Percentiles rank a stretch among this genome's conserved stretches.
Evolutionary conservation across 2,113 vertebrate genomes (phyloP).

Genomic region (Apodemus sylvaticus): DNA sequence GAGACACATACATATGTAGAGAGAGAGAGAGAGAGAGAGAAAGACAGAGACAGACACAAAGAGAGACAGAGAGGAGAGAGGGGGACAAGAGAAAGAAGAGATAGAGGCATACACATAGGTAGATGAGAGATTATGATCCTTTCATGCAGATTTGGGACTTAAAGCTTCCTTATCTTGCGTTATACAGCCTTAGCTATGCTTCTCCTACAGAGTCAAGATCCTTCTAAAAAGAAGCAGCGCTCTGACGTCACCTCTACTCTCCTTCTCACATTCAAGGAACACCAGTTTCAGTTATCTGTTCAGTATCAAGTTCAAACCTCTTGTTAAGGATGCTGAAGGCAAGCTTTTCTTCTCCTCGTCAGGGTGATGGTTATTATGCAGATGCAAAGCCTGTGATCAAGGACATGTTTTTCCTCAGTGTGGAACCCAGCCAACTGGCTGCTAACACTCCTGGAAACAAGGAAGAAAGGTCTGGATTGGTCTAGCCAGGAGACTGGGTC

Average conservation of each 20-base stretch:
- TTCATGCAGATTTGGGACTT: neutral
- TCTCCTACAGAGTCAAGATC: neutral
- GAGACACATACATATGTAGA: neutral
- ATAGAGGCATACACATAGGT: neutral
- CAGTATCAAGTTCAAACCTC: neutral
- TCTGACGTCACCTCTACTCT: neutral
- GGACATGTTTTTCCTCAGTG: neutral
- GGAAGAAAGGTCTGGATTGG: neutral
- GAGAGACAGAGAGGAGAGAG: neutral
- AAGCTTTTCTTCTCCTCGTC: neutral
- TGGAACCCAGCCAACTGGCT: neutral
- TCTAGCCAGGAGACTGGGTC: neutral
- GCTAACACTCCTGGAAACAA: neutral
- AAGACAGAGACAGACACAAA: neutral
- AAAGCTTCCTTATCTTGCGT: neutral
- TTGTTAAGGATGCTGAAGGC: neutral
- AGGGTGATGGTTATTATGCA: neutral
- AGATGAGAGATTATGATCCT: neutral
- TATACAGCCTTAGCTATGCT: neutral
- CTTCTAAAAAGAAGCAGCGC: neutral
- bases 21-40: neutral
- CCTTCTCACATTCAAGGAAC: neutral
- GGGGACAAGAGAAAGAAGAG: neutral
- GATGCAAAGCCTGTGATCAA: neutral
- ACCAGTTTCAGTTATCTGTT: neutral